Evolutionary conservation across 2,888 invertebrate genomes (phyloP), one percentile per base, ranked within the genome.

Genomic region (Melinaea menophilus): DNA sequence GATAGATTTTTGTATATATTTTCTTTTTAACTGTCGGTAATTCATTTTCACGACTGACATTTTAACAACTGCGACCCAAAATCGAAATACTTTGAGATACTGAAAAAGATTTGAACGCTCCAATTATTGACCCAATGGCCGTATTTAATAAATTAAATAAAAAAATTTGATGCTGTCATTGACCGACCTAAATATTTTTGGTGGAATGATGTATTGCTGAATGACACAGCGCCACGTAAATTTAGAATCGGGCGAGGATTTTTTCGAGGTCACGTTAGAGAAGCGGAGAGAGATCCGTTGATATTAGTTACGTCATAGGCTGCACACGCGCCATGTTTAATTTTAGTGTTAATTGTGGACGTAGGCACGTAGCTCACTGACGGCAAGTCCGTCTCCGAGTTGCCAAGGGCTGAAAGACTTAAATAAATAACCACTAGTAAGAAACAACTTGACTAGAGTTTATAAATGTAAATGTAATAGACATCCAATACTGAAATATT

Each of bases 141-240:
- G 69, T 71, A 70, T 71, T 71, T 64, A 67, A 66, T 72, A 70
- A 73, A 58, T 78, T 80, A 78, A 77, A 70, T 66, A 67, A 75
- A 22, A n/a, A 74, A 75, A 76, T 71, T 37, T 71, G 70, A 70
- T 71, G 75, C 80, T 85, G 86, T 85, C 86, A 84, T 81, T 86
- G 85, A 86, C 87, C 84, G 85, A 79, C 87, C 88, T 76, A 83
- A 79, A 84, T 88, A 79, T 80, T 82, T 79, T 75, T 75, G 71
- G 74, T 72, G 72, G 78, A 78, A 81, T 84, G 83, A 82, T 85
- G 81, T 81, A 79, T 79, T 74, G 75, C 75, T 79, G 77, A 82
- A 81, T 82, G 81, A 82, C 79, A 80, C 77, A 79, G 76, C 77
- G 76, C 72, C 75, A 78, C 67, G 77, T 81, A 84, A 85, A 84